Base-by-base conservation (phyloP, 2,888 invertebrate species). In the Sinodicranocentrus sp. region DNA sequence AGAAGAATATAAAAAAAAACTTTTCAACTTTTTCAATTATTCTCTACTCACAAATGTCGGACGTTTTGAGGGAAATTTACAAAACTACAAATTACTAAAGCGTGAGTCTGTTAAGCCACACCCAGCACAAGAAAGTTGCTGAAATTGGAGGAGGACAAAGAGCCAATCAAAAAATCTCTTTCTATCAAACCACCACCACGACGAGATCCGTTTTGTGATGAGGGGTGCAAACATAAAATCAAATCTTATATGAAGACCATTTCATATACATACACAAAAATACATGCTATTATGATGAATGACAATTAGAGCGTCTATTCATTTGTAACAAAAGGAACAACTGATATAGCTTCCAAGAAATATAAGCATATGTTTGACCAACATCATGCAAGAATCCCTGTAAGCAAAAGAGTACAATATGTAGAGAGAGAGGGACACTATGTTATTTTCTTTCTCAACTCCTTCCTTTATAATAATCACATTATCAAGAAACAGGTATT, bases 271-370 rank as follows among this genome's bases (percentile, higher is more conserved):
- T 54, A 21, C 17, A 54, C 13, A 54, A 21, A 23, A 54, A 23
- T 59, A 10, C 10, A 6, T 33, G 1, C 59, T 23, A 26, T n/a
- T 59, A 26, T 52, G 59, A 72, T 72, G 59, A 72, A 61, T 72
- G 39, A 59, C 72, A 72, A 72, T 72, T 72, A 72, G 72, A 39
- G 57, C 28, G 43, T 39, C 72, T 72, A 72, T 72, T 72, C 72
- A 72, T 44, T 67, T 23, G 25, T 43, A 39, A 59, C 33, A 72
- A 57, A 72, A 39, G 39, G 17, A 17, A 71, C 44, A 23, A 21
- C 26, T n/a, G 44, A 52, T 17, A 17, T 39, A 39, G 8, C 15
- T 48, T 10, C 15, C 3, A n/a, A 48, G 59, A 15, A 59, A 59
- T 10, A 54, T 25, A 10, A 33, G 33, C 33, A 33, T n/a, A n/a